phyloP scores from a whole-genome alignment of 2,113 vertebrate species.

The mouse (Mus musculus) region DNA sequence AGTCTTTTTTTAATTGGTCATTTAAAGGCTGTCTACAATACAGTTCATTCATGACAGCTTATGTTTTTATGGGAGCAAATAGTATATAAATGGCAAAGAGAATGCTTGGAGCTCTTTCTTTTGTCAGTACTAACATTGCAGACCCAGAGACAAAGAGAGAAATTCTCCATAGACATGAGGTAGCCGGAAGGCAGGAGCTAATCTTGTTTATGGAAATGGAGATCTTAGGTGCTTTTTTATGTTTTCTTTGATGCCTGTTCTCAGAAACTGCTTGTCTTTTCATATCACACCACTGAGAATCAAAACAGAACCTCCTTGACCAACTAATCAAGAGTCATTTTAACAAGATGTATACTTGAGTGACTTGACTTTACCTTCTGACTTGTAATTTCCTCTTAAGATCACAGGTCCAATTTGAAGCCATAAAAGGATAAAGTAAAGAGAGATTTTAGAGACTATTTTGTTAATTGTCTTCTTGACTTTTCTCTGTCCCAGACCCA shows the following conservation, averaged over 20 bases:
- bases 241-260: neutral
- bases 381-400: conserved; percentile 15
- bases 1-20: neutral
- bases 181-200: neutral
- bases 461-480: neutral
- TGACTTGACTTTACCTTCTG: conserved; percentile 1
- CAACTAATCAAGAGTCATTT: conserved; percentile 13
- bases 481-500: neutral
- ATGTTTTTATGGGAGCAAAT: neutral
- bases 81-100: neutral
- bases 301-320: conserved; percentile 33
- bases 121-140: conserved; percentile 12
- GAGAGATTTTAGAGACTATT: neutral
- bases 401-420: neutral
- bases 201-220: neutral
- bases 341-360: neutral
- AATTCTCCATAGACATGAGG: neutral
- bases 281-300: neutral
- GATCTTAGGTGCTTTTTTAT: neutral
- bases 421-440: neutral
- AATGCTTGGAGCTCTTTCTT: neutral
- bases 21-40: neutral
- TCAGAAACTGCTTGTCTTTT: conserved; percentile 30
- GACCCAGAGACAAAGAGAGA: neutral
- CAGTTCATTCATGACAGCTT: neutral